Evolutionary conservation across 2,113 vertebrate genomes (phyloP), one percentile per base, ranked within the genome.

Genomic region (Tetrax tetrax): DNA sequence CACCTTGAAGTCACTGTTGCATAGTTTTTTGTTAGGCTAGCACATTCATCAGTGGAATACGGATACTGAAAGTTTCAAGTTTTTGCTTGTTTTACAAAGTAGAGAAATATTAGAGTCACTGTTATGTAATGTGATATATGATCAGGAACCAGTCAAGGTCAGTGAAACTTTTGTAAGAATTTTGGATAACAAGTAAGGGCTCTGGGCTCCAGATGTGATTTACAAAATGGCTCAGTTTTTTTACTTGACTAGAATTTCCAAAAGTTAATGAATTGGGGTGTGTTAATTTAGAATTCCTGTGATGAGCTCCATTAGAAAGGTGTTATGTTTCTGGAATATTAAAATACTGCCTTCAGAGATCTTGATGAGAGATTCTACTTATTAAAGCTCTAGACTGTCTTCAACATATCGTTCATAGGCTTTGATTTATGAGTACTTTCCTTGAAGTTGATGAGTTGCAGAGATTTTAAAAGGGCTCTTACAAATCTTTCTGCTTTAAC

Each of bases 121-220:
- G 83, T 96, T 97, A 92, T 87, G 74, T 97, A 96, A 97, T 89
- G 53, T 78, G 92, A 83, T 95, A 70, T 37, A 65, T 57, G 60
- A 89, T 93, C 64, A 75, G 80, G 88, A 92, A 57, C 53, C 60
- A 89, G 80, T 92, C 95, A 96, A 95, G 95, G 95, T 96, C 95
- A 95, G 3, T 68, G 85, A 74, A 86, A 65, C 29, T 18, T 0
- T 54, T 94, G 9, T 87, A 82, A 87, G 95, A 64, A 61, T 31
- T 75, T 38, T 81, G 51, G 69, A 45, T 48, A 51, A 74, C 95
- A 94, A 90, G 77, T 72, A 75, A 68, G 29, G 47, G 22, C 65
- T 12, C 92, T 2, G 4, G 83, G 28, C 29, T 90, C 38, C 37
- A 72, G 38, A 15, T 95, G 59, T 21, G 35, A 35, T 79, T n/a